Evolutionary conservation across 2,113 vertebrate species (phyloP), one percentile per base, ranked within the genome.

Genomic region (Morone chrysops): DNA sequence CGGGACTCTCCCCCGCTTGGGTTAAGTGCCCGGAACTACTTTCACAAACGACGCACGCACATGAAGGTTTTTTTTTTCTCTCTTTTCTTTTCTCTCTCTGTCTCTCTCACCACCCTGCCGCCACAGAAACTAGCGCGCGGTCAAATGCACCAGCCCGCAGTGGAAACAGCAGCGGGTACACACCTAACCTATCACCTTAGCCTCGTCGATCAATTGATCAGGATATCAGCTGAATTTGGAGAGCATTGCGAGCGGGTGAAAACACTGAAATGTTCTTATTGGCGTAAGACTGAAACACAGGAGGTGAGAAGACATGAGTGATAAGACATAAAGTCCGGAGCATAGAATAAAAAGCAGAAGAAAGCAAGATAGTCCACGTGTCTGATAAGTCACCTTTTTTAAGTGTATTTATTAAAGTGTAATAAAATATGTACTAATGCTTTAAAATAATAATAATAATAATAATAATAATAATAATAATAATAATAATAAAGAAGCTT

Each of bases 1-100:
- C 95, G 95, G 95, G 95, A 87, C 93, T 92, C 90, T 92, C 59
- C 82, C 78, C 79, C 48, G 84, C 75, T 85, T 89, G 84, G 89
- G 88, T 91, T 87, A 90, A 86, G 82, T 81, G 89, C 83, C 93
- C 93, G 94, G 95, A 95, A 94, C 95, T 96, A 96, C 95, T 96
- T 96, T 94, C 88, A 75, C 68, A 91, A 82, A 90, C 70, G 81
- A 92, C 90, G 90, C 31, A 67, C 83, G 89, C 90, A 82, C 78
- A 81, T 48, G 80, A 78, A 83, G 84, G 61, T 41, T 62, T 89
- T 70, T 47, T 70, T 16, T 20, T 41, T 36, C 22, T 22, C 10
- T 31, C 43, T 78, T 65, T 22, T n/a, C 17, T 22, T 40, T 10
- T 50, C 22, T 69, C 25, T 57, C 51, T 13, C 60, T 7, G 36